Percentiles rank a stretch among this genome's conserved stretches.
phyloP scores from a whole-genome alignment of 2,113 vertebrate species.

The Sander vitreus region DNA sequence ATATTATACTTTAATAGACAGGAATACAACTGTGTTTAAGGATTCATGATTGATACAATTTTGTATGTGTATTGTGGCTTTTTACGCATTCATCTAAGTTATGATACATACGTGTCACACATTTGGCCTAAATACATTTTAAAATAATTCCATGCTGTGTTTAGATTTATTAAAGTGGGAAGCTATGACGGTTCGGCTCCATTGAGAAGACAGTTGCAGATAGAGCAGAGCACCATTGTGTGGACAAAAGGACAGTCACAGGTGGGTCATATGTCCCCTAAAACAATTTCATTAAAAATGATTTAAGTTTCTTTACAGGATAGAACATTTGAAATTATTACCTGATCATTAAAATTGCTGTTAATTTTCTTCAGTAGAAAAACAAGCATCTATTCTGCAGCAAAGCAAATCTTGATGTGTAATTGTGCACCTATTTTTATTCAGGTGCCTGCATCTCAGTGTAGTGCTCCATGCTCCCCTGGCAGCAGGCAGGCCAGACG shows the following conservation, averaged over 20 bases:
- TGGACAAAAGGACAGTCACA: slow-evolving; percentile 77
- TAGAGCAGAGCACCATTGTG: slow-evolving; percentile 72
- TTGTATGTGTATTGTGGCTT: background rate
- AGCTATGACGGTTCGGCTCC: slow-evolving; percentile 82
- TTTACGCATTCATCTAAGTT: background rate
- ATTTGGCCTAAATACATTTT: background rate
- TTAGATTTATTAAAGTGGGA: slow-evolving; percentile 79
- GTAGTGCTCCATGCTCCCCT: slow-evolving; percentile 73
- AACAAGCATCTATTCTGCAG: background rate
- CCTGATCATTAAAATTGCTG: background rate
- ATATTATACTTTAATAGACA: background rate
- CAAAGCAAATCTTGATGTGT: background rate
- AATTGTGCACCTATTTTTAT: background rate
- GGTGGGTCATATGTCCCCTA: slow-evolving; percentile 46
- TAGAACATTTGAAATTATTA: background rate
- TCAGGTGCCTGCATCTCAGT: slow-evolving; percentile 82
- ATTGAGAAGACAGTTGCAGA: slow-evolving; percentile 66
- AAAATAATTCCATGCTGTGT: background rate
- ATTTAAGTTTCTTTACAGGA: background rate
- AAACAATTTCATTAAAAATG: background rate
- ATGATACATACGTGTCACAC: background rate
- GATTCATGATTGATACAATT: background rate
- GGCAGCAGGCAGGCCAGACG: slow-evolving; percentile 78
- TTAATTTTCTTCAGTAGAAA: background rate
- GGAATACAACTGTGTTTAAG: background rate